Conservation (phyloP, 1,140 invertebrate genomes). For the Manduca sexta region DNA sequence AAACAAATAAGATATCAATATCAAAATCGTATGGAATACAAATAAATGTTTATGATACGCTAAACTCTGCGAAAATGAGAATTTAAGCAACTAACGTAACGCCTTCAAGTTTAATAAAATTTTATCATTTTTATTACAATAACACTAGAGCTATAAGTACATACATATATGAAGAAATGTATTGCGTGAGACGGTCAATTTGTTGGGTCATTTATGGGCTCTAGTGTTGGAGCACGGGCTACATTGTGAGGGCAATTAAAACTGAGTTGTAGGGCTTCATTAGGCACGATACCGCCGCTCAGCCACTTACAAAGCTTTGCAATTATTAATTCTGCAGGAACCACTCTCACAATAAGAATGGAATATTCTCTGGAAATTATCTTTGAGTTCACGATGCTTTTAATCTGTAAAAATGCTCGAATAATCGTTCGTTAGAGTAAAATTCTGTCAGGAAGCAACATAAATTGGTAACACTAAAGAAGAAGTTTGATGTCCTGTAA, state of each 20-base stretch:
- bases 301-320: constrained; percentile 8
- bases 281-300: constrained; percentile 26
- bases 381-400: background rate
- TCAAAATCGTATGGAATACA: background rate
- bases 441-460: constrained; percentile 9
- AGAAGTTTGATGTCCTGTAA: constrained; percentile 13
- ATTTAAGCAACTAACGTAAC: background rate
- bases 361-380: too few relatives aligned
- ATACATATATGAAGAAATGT: constrained; percentile 12
- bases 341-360: too few relatives aligned
- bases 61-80: too few relatives aligned
- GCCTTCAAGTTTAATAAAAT: background rate
- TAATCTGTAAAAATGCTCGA: background rate
- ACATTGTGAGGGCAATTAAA: constrained; percentile 54
- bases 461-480: constrained; percentile 21
- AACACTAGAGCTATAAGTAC: background rate
- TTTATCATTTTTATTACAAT: background rate
- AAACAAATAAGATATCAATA: too few relatives aligned
- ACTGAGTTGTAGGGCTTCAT: constrained; percentile 50
- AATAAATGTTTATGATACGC: background rate
- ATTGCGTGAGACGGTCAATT: constrained; percentile 64
- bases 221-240: constrained; percentile 48
- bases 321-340: too few relatives aligned
- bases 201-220: constrained; percentile 57
- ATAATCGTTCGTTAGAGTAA: constrained; percentile 4